Evolutionary conservation across 2,113 vertebrate genomes (phyloP).

Genomic region (Equus przewalskii): DNA sequence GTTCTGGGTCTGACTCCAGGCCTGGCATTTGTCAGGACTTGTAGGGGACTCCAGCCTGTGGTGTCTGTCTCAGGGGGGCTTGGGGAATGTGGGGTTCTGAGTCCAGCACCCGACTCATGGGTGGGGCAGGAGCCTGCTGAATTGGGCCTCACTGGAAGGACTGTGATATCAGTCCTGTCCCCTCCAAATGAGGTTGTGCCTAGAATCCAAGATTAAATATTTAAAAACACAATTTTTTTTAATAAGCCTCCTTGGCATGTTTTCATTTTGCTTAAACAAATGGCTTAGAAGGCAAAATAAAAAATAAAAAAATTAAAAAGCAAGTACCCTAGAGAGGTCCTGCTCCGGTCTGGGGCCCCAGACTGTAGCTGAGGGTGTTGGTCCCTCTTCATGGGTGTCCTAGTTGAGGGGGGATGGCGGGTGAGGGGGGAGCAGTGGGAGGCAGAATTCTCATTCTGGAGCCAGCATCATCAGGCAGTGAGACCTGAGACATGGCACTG

Average conservation of each 20-base stretch:
- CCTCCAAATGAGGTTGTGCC: background rate
- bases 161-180: background rate
- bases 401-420: background rate
- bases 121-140: background rate
- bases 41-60: background rate
- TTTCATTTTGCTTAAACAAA: constrained; percentile 42
- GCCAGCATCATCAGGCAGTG: background rate
- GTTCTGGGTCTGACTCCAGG: background rate
- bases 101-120: background rate
- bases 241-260: background rate
- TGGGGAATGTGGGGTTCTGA: background rate
- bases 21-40: background rate
- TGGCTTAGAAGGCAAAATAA: background rate
- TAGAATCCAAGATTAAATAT: background rate
- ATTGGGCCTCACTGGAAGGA: background rate
- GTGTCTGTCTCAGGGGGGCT: background rate
- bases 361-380: background rate
- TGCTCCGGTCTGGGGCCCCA: background rate
- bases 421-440: background rate
- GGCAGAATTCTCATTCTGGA: background rate
- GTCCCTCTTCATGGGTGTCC: background rate
- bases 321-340: background rate
- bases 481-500: background rate
- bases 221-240: background rate
- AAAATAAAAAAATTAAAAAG: background rate